Evolutionary conservation across 1,140 invertebrate species (phyloP).

Genomic region (Drosophila watanabei): DNA sequence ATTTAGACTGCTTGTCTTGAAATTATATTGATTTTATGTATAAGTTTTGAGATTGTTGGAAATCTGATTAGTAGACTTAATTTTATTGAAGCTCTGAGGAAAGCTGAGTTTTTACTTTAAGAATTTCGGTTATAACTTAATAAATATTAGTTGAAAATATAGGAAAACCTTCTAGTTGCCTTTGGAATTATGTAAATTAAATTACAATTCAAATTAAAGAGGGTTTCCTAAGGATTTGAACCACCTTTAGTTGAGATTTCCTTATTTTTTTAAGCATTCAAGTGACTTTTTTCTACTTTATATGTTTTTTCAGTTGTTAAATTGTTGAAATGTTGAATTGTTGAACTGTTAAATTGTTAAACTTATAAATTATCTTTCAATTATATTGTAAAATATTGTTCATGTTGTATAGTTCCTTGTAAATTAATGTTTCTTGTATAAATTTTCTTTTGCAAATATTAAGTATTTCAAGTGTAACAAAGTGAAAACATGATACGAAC

Average conservation of each 20-base stretch:
- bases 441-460: background rate
- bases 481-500: background rate
- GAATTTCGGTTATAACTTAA: background rate
- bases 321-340: too few relatives aligned
- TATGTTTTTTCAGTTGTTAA: background rate
- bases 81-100: background rate
- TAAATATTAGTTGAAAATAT: background rate
- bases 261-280: background rate
- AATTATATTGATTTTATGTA: background rate
- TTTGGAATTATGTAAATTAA: background rate
- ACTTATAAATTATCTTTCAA: background rate
- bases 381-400: background rate
- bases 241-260: background rate
- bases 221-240: background rate
- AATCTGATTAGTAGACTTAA: background rate
- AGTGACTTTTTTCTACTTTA: background rate
- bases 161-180: background rate
- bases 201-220: background rate
- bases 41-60: background rate
- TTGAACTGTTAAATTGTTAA: too few relatives aligned
- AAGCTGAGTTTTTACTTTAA: too few relatives aligned
- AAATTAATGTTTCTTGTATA: too few relatives aligned
- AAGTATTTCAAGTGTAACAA: background rate
- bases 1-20: background rate
- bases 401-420: background rate